Base-by-base conservation (phyloP, 2,888 invertebrate genomes). In the Operophtera brumata region DNA sequence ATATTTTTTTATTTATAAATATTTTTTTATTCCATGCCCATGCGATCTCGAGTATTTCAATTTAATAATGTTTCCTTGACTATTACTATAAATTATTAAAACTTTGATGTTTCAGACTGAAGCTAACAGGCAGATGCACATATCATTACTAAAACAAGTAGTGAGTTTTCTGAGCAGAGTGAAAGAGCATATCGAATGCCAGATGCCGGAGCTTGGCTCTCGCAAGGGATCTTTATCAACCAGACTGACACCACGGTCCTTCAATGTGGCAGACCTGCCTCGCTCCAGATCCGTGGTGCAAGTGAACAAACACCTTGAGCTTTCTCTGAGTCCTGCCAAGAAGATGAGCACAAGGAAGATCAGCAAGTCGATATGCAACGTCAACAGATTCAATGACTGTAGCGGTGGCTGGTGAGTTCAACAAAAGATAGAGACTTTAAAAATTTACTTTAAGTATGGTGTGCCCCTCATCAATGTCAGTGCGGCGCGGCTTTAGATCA, bases 61-160 rank as follows among this genome's bases (percentile, higher is more conserved):
- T 8, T 12, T 10, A 11, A 13, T 47, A 11, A 6, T 30, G 30
- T 30, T 0, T 2, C 0, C 30, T 30, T 30, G 9, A 30, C 5
- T 30, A 9, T 30, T 30, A 7, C 9, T 30, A 9, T 2, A 2
- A 30, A 30, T 30, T 2, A 30, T 30, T 30, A n/a, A 11, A 10
- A 13, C 12, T 32, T 57, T 56, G 6, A 40, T 61, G 71, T 87
- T 91, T 68, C 89, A 94, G 94, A 92, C 93, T 59, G 94, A 94
- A 77, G 91, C 93, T 47, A 94, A 93, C 77, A 90, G 94, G 61
- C 93, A 93, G 77, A 94, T 94, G 94, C 94, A 94, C 78, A 92
- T 93, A 76, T 93, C 93, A 28, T 90, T 94, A 70, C 92, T 94
- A 86, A 92, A 92, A 73, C 94, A 94, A 81, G 93, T 94, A 62